Base-by-base conservation (phyloP, 2,797 vertebrate species). In the Chelon auratus region DNA sequence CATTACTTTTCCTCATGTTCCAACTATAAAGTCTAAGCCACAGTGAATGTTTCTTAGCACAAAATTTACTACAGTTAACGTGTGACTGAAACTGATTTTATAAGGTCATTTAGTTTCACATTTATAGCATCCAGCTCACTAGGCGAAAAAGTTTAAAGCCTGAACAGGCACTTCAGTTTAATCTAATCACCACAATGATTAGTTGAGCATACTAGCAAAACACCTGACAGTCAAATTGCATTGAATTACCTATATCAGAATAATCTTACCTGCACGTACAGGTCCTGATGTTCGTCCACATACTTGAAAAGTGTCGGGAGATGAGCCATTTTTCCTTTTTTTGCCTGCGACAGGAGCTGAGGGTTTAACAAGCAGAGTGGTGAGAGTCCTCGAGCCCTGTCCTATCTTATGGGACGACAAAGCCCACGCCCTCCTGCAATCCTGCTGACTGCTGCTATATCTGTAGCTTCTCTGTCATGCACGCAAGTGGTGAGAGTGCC, bases 211-310 rank as follows among this genome's bases (percentile, higher is more conserved):
- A 43, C 39, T 0, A 62, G 15, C 18, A 62, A 40, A 8, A 66
- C 14, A 1, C 33, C 37, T 13, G 0, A 37, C 8, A 24, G 6
- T 50, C 9, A 37, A 40, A 1, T 20, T 15, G 17, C 14, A 75
- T 0, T 64, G 0, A 48, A 55, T 2, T 51, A 39, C 17, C 0
- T 62, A 8, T 8, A 1, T 20, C 33, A 1, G 9, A 17, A 7
- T n/a, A 3, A 64, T 3, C 90, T 90, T 89, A 98, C 98, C 95
- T 97, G 39, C 63, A 99, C 69, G 17, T 97, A 99, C 9, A 95
- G 82, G 0, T 98, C 97, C 91, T 99, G 97, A 72, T 99, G 93
- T 13, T 96, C 93, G n/a, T 99, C 97, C 56, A 99, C 93, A 40
- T 98, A 95, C 72, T 96, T 93, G 82, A 99, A 99, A 50, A 99